phyloP scores from a whole-genome alignment of 2,888 invertebrate species.

The Tinea pellionella region DNA sequence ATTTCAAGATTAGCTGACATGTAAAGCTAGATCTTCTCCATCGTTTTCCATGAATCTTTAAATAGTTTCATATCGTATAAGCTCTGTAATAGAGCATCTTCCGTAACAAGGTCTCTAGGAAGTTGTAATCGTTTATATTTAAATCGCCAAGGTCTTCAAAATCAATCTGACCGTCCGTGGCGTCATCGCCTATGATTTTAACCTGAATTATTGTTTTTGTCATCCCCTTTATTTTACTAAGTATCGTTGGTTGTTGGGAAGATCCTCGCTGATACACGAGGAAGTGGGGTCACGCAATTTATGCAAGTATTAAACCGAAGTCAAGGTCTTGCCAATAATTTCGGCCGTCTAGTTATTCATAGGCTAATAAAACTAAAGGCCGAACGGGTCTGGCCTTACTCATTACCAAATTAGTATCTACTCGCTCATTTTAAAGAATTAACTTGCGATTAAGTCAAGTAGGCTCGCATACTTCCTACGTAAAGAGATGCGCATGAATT shows the following conservation, averaged over 20 bases:
- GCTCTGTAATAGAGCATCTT: conserved; percentile 2
- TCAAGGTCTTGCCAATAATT: conserved; percentile 63
- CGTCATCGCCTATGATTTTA: conserved; percentile 15
- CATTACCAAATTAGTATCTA: conserved; percentile 19
- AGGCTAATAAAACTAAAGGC: conserved; percentile 55
- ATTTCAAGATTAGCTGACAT: neutral
- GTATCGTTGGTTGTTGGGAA: conserved; percentile 23
- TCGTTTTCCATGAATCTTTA: neutral
- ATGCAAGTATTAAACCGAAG: conserved; percentile 47
- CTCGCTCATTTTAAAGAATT: neutral
- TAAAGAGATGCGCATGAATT: neutral
- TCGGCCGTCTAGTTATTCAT: conserved; percentile 55
- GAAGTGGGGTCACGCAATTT: conserved; percentile 62
- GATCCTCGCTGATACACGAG: conserved; percentile 49
- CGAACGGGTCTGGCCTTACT: conserved; percentile 38
- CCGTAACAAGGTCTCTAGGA: conserved; percentile 14
- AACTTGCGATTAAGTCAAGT: neutral
- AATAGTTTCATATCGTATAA: neutral
- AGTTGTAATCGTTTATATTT: conserved; percentile 17
- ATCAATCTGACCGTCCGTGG: conserved; percentile 16
- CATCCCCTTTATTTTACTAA: neutral
- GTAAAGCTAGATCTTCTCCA: neutral
- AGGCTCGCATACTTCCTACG: neutral
- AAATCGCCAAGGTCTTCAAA: conserved; percentile 15
- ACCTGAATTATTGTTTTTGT: neutral